Base-by-base conservation (phyloP, 2,113 vertebrate species). In the Halichoeres trimaculatus region DNA sequence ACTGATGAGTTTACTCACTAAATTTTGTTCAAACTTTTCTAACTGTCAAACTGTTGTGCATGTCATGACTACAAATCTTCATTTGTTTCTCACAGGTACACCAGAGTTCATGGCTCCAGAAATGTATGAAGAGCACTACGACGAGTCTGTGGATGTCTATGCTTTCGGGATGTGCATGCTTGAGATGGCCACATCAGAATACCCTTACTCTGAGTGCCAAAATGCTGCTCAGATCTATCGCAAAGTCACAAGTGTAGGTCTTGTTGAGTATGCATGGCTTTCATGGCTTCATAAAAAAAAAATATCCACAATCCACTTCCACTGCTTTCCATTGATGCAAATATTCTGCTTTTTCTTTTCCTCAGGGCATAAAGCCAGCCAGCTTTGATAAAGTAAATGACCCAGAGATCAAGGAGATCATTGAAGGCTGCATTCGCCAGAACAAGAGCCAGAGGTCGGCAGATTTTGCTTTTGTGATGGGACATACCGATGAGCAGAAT, bases 91-190 rank as follows among this genome's bases (percentile, higher is more conserved):
- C 77, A 26, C 88, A 98, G 97, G 97, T 53, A 97, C 97, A 30
- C 97, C 97, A 1, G 96, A 98, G 85, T 98, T 98, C 89, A 98
- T 97, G 97, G 96, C 96, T 64, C 96, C 96, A 48, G 96, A 97
- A 90, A 98, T 98, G 96, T 97, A 98, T 58, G 96, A 98, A 86
- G 96, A 98, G 55, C 96, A 97, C 87, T 98, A 98, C 14, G 96
- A 98, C 47, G 96, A 98, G 85, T 97, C 95, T 30, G 96, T 98
- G 65, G 96, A 98, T 56, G 96, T 97, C 67, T 98, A 98, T 71
- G 96, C 96, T 82, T 98, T 98, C 91, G 96, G 96, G 74, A 98
- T 98, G 96, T 98, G 96, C 86, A 96, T 98, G 96, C 81, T 98
- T 80, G 96, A 98, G 91, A 98, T 98, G 96, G 96, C 96, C 52